These are phyloP conservation scores for Xanthorhoe designata DNA, from an alignment of 2,888 invertebrate genomes.

Conservation along the genomic window DNA sequence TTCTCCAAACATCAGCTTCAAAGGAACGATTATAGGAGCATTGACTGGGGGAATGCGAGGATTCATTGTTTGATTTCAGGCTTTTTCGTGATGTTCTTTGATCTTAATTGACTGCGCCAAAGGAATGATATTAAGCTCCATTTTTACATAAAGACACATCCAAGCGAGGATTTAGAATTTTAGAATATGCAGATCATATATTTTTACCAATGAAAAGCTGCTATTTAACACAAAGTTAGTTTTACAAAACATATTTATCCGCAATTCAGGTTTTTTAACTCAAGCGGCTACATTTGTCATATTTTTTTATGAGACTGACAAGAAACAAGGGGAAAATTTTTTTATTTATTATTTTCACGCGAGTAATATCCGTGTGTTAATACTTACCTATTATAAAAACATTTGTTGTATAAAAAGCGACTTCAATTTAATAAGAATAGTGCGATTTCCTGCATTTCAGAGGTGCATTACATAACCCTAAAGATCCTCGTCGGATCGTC, in stretches of 20 bases:
- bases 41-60: conserved; percentile 34
- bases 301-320: too few relatives aligned
- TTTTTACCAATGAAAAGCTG: background rate
- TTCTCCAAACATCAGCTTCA: conserved; percentile 43
- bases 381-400: too few relatives aligned
- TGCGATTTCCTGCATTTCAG: too few relatives aligned
- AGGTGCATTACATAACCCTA: too few relatives aligned
- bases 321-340: too few relatives aligned
- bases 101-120: conserved; percentile 28
- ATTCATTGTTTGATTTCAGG: conserved; percentile 39
- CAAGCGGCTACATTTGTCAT: background rate
- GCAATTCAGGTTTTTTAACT: too few relatives aligned
- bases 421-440: too few relatives aligned
- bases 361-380: too few relatives aligned
- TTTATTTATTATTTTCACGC: too few relatives aligned
- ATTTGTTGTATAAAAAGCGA: too few relatives aligned
- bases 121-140: conserved; percentile 1
- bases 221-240: background rate
- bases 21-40: conserved; percentile 42
- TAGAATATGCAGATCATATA: background rate
- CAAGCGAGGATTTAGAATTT: background rate
- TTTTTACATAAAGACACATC: background rate
- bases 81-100: conserved; percentile 38
- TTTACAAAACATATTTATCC: background rate
- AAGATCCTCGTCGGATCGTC: too few relatives aligned